Base-by-base conservation (phyloP, 2,113 vertebrate species). In the Anolis carolinensis region DNA sequence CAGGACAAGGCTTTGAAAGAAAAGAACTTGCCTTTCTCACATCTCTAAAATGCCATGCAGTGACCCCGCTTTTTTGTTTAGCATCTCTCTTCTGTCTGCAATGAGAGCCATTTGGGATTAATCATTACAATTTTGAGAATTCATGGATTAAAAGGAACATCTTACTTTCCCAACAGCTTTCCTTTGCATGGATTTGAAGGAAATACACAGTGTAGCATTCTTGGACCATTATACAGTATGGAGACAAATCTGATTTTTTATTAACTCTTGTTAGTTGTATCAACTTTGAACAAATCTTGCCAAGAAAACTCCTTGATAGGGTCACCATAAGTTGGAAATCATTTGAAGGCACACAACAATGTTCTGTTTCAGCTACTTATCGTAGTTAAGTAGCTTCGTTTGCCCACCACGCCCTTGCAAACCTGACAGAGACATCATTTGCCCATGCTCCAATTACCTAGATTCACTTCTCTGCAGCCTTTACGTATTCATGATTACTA, bases 1-100 rank as follows among this genome's bases (percentile, higher is more conserved):
- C 86, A 89, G 75, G 90, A 87, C 89, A 79, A 14, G 30, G 86
- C 87, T 93, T 92, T 92, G 63, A 82, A 89, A 39, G n/a, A 39
- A 30, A 34, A 39, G 4, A 87, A 82, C 18, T 76, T 55, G 39
- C 87, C 91, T 91, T 88, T 83, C 13, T 23, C 25, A 89, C 23
- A 7, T 21, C n/a, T 5, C 50, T 9, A 10, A 67, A 39, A 30
- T 90, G 88, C 81, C 84, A 73, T 89, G 85, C 68, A 73, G 88
- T 87, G 88, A 91, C 90, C 86, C 87, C n/a, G 78, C 10, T 0
- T 25, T 25, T 75, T 21, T 18, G 92, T 93, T 91, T 82, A 92
- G 65, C 81, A 14, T 74, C 89, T 88, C 70, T 34, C 87, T 89
- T 89, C 67, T 77, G 62, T 79, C 89, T 89, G 65, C 39, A 87